Conservation (phyloP, 2,888 invertebrate genomes). For the Listrodromus nycthemerus region DNA sequence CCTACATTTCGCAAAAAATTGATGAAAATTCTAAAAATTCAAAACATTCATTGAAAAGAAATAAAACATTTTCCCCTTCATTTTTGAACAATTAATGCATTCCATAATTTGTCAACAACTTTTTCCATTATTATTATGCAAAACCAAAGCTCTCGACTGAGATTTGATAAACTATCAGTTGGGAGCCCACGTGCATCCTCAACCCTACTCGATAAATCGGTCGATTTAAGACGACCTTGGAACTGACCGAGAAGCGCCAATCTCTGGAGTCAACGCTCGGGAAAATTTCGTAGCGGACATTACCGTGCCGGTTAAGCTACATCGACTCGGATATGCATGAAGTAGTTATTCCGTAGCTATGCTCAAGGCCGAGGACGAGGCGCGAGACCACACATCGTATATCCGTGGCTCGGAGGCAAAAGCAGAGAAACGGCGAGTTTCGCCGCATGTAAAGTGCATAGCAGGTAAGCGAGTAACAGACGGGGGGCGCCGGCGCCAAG, state of each 20-base stretch:
- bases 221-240: not conserved
- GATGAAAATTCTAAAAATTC: too few relatives aligned
- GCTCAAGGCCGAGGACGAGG: constrained; percentile 11
- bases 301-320: not conserved
- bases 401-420: constrained; percentile 5
- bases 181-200: not conserved
- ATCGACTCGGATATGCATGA: not conserved
- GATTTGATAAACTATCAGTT: not conserved
- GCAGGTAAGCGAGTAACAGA: constrained; percentile 1
- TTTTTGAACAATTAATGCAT: too few relatives aligned
- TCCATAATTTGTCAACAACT: too few relatives aligned
- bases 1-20: too few relatives aligned
- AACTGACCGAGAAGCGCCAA: not conserved
- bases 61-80: too few relatives aligned
- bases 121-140: too few relatives aligned
- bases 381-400: constrained; percentile 24
- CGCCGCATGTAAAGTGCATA: constrained; percentile 32
- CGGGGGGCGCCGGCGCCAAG: constrained; percentile 40
- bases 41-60: too few relatives aligned
- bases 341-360: not conserved
- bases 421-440: constrained; percentile 20
- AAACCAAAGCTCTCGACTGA: not conserved
- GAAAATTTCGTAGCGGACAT: not conserved
- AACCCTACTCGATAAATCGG: not conserved
- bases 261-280: not conserved